A percentile compares a stretch with the other conserved stretches of the same genome.
These are phyloP conservation scores for Pentalonia nigronervosa DNA, from an alignment of 1,140 invertebrate species.

Conservation along the genomic window DNA sequence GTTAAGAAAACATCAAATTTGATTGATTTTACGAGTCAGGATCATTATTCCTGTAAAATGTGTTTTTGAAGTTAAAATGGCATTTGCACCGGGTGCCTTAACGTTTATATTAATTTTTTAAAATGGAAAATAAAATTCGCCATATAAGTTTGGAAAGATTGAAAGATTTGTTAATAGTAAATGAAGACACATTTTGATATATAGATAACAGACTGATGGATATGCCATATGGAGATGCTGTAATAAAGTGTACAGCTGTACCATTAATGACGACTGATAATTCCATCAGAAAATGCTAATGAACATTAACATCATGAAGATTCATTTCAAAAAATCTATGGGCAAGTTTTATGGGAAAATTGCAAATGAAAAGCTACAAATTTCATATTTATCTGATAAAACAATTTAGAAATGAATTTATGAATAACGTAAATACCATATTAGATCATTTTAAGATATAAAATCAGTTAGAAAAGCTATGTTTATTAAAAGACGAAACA, in stretches of 20 bases:
- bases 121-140: background rate
- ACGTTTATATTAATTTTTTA: background rate
- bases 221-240: background rate
- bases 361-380: background rate
- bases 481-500: background rate
- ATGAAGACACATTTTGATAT: background rate
- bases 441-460: background rate
- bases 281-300: too few species aligned
- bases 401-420: background rate
- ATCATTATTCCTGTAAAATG: too few species aligned
- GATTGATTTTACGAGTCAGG: too few species aligned
- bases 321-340: too few species aligned
- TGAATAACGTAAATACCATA: background rate
- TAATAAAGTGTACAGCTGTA: background rate
- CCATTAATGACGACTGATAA: too few species aligned
- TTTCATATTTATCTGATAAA: background rate
- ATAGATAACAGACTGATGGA: background rate
- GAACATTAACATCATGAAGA: too few species aligned
- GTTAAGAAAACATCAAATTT: too few species aligned
- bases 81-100: too few species aligned
- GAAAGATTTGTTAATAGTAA: background rate
- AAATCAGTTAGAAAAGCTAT: background rate
- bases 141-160: background rate
- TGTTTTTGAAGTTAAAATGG: too few species aligned
- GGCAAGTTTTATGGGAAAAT: too few species aligned